Conservation (phyloP, 2,888 invertebrate genomes). For the Ecdyonurus torrentis region DNA sequence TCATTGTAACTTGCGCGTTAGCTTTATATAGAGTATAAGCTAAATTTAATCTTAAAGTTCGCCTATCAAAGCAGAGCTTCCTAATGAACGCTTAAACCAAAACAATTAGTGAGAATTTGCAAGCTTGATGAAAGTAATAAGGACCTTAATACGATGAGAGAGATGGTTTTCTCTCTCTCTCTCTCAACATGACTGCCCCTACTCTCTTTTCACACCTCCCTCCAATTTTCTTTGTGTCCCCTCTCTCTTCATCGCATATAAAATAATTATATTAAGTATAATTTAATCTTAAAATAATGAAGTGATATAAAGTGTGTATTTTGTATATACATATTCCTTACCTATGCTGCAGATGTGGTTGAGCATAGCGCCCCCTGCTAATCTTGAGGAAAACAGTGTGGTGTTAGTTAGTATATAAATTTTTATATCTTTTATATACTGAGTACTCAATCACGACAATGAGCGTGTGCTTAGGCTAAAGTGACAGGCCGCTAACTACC, state of each 20-base stretch:
- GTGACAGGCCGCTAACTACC: neutral
- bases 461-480: neutral
- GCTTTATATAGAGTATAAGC: slow-evolving; percentile 5
- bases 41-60: slow-evolving; percentile 10
- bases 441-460: neutral
- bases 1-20: slow-evolving; percentile 6
- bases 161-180: slow-evolving; percentile 1
- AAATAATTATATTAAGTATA: neutral
- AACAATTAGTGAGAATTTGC: slow-evolving; percentile 9
- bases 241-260: neutral
- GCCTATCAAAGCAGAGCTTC: slow-evolving; percentile 9
- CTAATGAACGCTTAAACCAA: slow-evolving; percentile 8
- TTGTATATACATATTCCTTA: too few species aligned
- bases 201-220: neutral
- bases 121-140: slow-evolving; percentile 5
- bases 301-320: too few species aligned
- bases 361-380: neutral
- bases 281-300: neutral
- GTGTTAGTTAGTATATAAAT: neutral
- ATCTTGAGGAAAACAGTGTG: neutral
- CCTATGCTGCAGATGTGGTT: slow-evolving; percentile 1
- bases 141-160: neutral
- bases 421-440: neutral
- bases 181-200: neutral
- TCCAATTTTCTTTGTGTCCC: neutral